Evolutionary conservation across 2,888 invertebrate species (phyloP), one percentile per base, ranked within the genome.

Genomic region (Unio pictorum): DNA sequence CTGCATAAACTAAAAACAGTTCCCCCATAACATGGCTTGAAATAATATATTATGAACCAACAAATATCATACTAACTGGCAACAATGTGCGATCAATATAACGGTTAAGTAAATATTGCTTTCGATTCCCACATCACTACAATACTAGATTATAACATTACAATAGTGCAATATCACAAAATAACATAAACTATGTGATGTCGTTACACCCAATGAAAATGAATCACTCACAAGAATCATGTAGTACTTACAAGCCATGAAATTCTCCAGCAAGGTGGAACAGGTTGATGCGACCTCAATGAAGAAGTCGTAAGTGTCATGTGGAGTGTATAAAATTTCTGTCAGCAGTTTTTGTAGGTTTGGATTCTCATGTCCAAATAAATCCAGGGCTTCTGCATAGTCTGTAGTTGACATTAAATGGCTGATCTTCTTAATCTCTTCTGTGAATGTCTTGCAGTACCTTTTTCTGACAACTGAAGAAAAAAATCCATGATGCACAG

Each of bases 241-340:
- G 45, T 45, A 45, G 23, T 1, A 64, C 64, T 64, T 26, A 64
- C 64, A 55, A 17, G 59, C 30, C 66, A 66, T 66, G 45, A 59
- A 66, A 18, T 66, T 58, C 59, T 66, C 66, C 30, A 66, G 57
- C 18, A 66, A 5, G 17, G 34, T 54, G 6, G 66, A 59, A 34
- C 66, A 66, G 6, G 54, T 28, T 28, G n/a, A 58, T 11, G 34
- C 66, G 20, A 66, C 60, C 30, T 66, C 59, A 18, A 66, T 66
- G 59, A 56, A 66, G 59, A 66, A 66, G n/a, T 58, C n/a, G 59
- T 66, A 66, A 11, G 66, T 66, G 23, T 66, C 66, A 45, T 66
- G 58, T 15, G 34, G 57, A 18, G 60, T 26, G 54, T 66, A 66
- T 23, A 66, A 59, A 8, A 66, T 59, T 23, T 66, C 66, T 7